These are phyloP conservation scores for Ischnura elegans DNA, from an alignment of 2,888 invertebrate species.

Conservation along the genomic window DNA sequence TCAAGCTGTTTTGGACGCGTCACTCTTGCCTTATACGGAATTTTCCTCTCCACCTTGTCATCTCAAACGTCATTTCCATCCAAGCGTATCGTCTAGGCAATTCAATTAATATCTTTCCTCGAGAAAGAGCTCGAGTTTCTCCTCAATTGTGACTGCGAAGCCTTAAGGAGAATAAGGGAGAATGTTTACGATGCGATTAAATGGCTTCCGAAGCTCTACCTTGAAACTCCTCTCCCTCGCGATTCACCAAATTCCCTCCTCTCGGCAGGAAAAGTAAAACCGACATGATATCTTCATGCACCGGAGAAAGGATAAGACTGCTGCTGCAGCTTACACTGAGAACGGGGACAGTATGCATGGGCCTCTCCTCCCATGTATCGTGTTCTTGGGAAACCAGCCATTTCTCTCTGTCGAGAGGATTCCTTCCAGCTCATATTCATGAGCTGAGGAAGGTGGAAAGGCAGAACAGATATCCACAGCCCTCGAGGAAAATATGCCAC, in stretches of 20 bases:
- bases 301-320: neutral
- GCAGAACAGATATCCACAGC: neutral
- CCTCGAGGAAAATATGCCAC: neutral
- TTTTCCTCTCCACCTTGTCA: neutral
- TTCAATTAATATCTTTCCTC: neutral
- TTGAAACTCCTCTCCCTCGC: neutral
- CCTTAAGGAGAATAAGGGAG: slow-evolving; percentile 25
- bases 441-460: neutral
- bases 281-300: slow-evolving; percentile 31
- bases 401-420: neutral
- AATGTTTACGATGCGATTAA: slow-evolving; percentile 42
- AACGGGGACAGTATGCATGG: slow-evolving; percentile 5
- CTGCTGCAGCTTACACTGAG: neutral
- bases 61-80: neutral
- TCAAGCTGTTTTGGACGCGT: neutral
- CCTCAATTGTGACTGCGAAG: slow-evolving; percentile 10
- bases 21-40: neutral
- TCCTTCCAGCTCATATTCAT: neutral
- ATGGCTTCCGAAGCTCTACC: slow-evolving; percentile 40
- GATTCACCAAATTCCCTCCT: neutral
- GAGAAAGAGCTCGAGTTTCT: neutral
- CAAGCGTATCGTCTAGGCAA: neutral
- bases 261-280: neutral
- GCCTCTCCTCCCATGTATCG: neutral
- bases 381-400: neutral